Conservation (phyloP, 2,113 vertebrate species). For the Scomber scombrus region DNA sequence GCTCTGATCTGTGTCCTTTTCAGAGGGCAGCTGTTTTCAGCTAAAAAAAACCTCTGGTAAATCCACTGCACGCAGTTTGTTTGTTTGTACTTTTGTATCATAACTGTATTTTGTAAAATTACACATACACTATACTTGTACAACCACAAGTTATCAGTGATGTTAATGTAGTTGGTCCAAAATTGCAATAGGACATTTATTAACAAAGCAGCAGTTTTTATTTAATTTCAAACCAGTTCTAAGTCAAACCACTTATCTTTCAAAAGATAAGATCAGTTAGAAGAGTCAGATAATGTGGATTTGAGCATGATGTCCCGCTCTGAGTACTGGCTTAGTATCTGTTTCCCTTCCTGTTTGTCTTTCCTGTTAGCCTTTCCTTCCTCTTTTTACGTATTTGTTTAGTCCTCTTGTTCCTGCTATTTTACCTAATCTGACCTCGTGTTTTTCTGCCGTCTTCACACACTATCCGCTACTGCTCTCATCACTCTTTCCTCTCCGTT, state of each 20-base stretch:
- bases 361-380: constrained; percentile 43
- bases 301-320: background rate
- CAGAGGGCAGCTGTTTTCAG: no score
- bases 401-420: constrained; percentile 8
- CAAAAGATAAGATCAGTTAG: background rate
- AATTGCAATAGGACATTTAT: background rate
- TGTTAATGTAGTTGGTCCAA: no score
- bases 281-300: background rate
- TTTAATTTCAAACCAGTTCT: background rate
- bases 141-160: no score
- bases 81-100: no score
- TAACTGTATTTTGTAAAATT: no score
- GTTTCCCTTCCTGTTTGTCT: constrained; percentile 58
- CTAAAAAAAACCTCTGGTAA: no score
- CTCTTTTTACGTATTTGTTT: constrained; percentile 15
- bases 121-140: no score
- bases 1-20: no score
- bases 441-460: background rate
- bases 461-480: constrained; percentile 18
- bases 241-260: background rate
- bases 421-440: background rate
- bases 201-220: background rate
- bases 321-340: constrained; percentile 5
- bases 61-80: no score
- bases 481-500: constrained; percentile 45